Conservation (phyloP, 2,888 invertebrate species). For the Drosophila setosimentum region DNA sequence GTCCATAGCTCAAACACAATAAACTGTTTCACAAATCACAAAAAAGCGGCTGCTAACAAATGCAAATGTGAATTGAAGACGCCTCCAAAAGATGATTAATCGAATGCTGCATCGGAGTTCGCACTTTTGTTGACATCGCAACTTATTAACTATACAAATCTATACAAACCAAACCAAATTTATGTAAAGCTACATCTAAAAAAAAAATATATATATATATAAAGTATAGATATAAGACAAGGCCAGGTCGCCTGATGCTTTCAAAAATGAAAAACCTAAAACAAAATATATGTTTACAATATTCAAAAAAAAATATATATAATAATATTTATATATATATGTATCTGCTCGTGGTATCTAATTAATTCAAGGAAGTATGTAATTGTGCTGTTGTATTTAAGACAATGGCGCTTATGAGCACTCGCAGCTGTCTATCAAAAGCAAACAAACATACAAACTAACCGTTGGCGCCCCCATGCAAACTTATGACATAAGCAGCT, state of each 20-base stretch:
- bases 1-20: conserved; percentile 37
- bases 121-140: conserved; percentile 68
- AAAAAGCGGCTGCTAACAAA: conserved; percentile 37
- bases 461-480: conserved; percentile 47
- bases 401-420: conserved; percentile 62
- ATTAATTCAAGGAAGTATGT: conserved; percentile 78
- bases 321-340: not conserved
- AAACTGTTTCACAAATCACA: conserved; percentile 70
- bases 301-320: not conserved
- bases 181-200: conserved; percentile 56
- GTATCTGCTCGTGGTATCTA: conserved; percentile 31
- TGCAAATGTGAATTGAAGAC: conserved; percentile 44
- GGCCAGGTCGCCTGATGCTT: conserved; percentile 62
- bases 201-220: not conserved
- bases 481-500: conserved; percentile 80
- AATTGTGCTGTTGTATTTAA: conserved; percentile 63
- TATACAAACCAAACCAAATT: conserved; percentile 26
- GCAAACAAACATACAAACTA: conserved; percentile 36
- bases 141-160: conserved; percentile 20
- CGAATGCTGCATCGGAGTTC: conserved; percentile 50
- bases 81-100: conserved; percentile 67
- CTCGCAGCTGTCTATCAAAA: conserved; percentile 56
- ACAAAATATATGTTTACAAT: conserved; percentile 21
- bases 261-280: conserved; percentile 40
- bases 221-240: conserved; percentile 61